Conservation (phyloP, 2,113 vertebrate species). For the Podarcis cretensis region DNA sequence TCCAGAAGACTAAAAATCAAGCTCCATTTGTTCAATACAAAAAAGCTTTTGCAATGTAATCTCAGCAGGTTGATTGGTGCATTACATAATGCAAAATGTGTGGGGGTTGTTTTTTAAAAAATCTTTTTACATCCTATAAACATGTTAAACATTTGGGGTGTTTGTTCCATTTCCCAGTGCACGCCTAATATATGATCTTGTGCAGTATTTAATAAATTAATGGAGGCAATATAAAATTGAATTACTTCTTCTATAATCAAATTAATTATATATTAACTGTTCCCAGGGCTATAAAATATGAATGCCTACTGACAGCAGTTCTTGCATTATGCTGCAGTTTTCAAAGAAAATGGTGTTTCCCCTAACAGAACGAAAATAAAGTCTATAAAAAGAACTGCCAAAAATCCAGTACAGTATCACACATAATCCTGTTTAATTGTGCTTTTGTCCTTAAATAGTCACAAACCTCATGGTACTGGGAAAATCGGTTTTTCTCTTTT, state of each 20-base stretch:
- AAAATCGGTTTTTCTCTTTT: background rate
- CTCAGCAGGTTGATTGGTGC: constrained; percentile 54
- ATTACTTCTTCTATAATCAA: constrained; percentile 72
- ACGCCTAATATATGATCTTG: constrained; percentile 56
- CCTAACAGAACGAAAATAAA: constrained; percentile 10
- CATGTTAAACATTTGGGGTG: constrained; percentile 53
- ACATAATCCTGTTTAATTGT: constrained; percentile 38
- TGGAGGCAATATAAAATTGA: constrained; percentile 67
- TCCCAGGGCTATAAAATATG: constrained; percentile 68
- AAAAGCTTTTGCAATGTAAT: constrained; percentile 55
- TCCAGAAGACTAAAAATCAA: constrained; percentile 64
- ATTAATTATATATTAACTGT: constrained; percentile 72
- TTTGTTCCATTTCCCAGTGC: constrained; percentile 57
- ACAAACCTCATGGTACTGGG: constrained; percentile 1
- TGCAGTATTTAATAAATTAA: constrained; percentile 70
- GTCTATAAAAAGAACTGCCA: constrained; percentile 23
- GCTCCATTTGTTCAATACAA: constrained; percentile 61
- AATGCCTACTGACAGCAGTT: constrained; percentile 49
- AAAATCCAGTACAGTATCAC: constrained; percentile 39
- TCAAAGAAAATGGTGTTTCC: constrained; percentile 31
- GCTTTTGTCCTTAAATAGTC: constrained; percentile 13
- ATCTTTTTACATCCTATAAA: constrained; percentile 40
- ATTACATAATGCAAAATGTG: constrained; percentile 47
- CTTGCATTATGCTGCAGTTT: constrained; percentile 31
- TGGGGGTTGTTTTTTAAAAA: constrained; percentile 8